phyloP scores from a whole-genome alignment of 2,888 invertebrate species.

The Lycia hirtaria region DNA sequence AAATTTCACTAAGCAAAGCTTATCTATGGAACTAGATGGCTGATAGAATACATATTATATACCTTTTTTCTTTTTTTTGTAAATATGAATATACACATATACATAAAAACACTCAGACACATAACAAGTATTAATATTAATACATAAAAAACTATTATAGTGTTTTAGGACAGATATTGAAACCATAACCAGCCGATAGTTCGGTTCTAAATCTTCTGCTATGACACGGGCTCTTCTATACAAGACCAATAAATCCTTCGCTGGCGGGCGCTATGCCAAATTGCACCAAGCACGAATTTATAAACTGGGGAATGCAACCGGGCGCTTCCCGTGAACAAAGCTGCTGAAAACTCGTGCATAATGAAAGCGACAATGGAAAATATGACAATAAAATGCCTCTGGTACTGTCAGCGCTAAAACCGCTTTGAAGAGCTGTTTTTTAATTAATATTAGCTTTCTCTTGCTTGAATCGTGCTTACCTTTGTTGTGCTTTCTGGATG shows the following conservation, averaged over 20 bases:
- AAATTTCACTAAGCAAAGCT: too few relatives aligned
- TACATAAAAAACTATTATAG: background rate
- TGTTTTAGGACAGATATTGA: background rate
- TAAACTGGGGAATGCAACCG: constrained; percentile 58
- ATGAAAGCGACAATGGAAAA: constrained; percentile 49
- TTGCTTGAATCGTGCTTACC: background rate
- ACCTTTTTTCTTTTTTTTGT: too few relatives aligned
- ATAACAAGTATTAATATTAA: background rate
- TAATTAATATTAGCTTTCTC: constrained; percentile 28
- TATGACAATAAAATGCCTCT: constrained; percentile 44
- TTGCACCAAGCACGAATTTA: constrained; percentile 63
- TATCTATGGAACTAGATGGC: too few relatives aligned
- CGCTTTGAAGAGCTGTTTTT: constrained; percentile 21
- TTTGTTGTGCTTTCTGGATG: background rate
- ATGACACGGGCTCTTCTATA: constrained; percentile 49
- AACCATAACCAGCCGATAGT: constrained; percentile 28
- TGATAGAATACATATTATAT: too few relatives aligned
- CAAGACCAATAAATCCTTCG: constrained; percentile 55
- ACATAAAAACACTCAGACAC: too few relatives aligned
- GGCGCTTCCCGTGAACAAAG: constrained; percentile 50
- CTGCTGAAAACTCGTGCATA: constrained; percentile 48
- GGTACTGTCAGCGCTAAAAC: constrained; percentile 15
- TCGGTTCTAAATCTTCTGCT: constrained; percentile 46
- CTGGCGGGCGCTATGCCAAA: constrained; percentile 67
- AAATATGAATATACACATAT: too few relatives aligned